Conservation (phyloP, 2,113 vertebrate genomes). For the Cacatua alba region DNA sequence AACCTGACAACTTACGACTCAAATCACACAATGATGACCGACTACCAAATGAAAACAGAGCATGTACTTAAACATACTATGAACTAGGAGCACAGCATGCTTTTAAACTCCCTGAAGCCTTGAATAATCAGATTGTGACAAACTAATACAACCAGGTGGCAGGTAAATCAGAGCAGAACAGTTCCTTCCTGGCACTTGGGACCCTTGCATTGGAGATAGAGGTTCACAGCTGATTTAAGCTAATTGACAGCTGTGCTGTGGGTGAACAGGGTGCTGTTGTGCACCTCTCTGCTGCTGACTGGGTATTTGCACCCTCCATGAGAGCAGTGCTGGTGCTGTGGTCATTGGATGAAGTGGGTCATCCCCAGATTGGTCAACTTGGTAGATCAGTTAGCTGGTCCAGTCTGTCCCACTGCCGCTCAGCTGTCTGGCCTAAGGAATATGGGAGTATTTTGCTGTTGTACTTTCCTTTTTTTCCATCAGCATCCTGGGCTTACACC, state of each 20-base stretch:
- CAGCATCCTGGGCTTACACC: neutral
- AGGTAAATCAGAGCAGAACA: neutral
- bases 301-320: neutral
- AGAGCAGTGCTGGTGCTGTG: neutral
- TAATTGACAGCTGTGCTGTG: neutral
- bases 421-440: neutral
- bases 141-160: neutral
- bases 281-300: neutral
- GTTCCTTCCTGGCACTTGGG: neutral
- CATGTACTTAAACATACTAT: neutral
- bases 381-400: neutral
- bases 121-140: neutral
- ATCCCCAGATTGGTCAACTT: neutral
- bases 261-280: neutral
- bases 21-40: neutral
- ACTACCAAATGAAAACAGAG: neutral
- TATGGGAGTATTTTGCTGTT: neutral
- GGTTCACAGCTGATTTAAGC: neutral
- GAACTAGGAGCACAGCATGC: neutral
- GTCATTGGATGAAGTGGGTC: neutral
- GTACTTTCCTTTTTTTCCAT: neutral
- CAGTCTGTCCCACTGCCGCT: neutral
- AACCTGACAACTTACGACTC: neutral
- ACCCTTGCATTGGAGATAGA: neutral
- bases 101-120: neutral